Conservation (phyloP, 2,113 vertebrate species). For the Trinectes maculatus region DNA sequence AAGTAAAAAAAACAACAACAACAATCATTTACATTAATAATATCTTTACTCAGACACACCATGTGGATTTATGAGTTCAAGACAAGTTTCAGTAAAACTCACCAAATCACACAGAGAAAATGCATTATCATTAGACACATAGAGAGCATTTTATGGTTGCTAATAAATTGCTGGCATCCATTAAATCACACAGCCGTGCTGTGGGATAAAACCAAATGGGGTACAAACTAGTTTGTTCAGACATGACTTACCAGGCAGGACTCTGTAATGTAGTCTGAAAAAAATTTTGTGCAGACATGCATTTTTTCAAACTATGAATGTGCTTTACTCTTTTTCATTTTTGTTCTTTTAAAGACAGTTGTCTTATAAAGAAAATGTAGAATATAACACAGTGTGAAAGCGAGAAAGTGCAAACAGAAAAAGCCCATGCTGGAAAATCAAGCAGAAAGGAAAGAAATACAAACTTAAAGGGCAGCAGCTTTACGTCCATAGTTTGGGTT, state of each 20-base stretch:
- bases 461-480: constrained; percentile 93
- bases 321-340: neutral
- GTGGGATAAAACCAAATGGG: constrained; percentile 10
- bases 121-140: neutral
- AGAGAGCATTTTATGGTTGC: neutral
- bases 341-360: neutral
- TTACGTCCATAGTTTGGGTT: constrained; percentile 98
- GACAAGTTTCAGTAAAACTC: neutral
- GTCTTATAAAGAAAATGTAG: neutral
- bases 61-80: neutral
- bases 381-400: constrained; percentile 6
- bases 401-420: constrained; percentile 29
- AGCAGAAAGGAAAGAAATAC: constrained; percentile 85
- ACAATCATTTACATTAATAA: neutral
- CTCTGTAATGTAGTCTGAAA: neutral
- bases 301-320: neutral
- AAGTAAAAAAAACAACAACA: constrained; percentile 1
- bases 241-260: constrained; percentile 23
- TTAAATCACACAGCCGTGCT: constrained; percentile 58
- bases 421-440: constrained; percentile 61
- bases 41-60: neutral
- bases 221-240: neutral
- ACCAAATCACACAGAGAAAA: constrained; percentile 3
- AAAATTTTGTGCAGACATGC: constrained; percentile 63
- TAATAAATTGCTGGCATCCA: neutral